Base-by-base conservation (phyloP, 2,888 invertebrate genomes). In the Cephonodes hylas region DNA sequence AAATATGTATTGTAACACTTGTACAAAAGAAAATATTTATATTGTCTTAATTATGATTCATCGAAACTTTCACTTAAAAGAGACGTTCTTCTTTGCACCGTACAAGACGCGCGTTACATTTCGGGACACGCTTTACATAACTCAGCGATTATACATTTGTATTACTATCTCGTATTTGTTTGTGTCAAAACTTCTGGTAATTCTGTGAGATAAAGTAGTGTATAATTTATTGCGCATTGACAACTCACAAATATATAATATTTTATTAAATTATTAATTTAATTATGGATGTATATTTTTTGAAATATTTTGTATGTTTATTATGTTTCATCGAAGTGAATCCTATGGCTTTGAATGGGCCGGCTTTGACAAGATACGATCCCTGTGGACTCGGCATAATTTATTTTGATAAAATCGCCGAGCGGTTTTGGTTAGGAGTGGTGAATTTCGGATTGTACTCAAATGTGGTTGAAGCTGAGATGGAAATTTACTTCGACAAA, bases 371-470 rank as follows among this genome's bases (percentile, higher is more conserved):
- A 0, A 81, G 84, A 65, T 91, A 91, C 48, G 84, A 88, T 42
- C 91, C 91, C 1, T 91, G 91, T 67, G 86, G 86, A 7, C 71
- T 91, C 53, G 90, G 86, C 1, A 73, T 86, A 7, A 71, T 91
- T 66, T 78, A 87, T 74, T 91, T 91, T 66, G 86, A 90, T 64
- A 86, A 75, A 76, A 59, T 85, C 5, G 71, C 72, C 2, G 72
- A 78, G 1, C 75, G 70, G 61, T 58, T 80, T 64, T 91, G 91
- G 91, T 71, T 68, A 59, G 88, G 84, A 7, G 75, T 78, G 6
- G 67, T 91, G 27, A 73, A 86, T 73, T 81, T 90, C 58, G 80
- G 77, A 57, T 68, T 86, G n/a, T 89, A 89, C 63, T 71, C 68
- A 1, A 72, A 77, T 53, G 65, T 85, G 34, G 45, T 66, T 22